phyloP scores from a whole-genome alignment of 2,797 vertebrate species.

The Melanogrammus aeglefinus region DNA sequence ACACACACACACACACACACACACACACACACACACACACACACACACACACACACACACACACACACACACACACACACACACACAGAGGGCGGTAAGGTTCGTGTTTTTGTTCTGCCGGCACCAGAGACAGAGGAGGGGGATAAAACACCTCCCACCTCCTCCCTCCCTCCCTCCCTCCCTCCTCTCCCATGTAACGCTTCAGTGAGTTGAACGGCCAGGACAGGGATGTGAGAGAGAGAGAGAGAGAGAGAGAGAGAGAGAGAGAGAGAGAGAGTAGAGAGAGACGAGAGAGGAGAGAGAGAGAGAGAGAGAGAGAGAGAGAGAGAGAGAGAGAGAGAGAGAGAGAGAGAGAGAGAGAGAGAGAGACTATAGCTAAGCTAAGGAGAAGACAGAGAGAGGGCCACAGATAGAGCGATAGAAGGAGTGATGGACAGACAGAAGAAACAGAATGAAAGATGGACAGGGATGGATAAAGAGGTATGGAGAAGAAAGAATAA shows the following conservation, averaged over 20 bases:
- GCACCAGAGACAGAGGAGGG: slow-evolving; percentile 70
- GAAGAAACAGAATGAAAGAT: slow-evolving; percentile 54
- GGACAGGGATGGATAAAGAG: slow-evolving; percentile 48
- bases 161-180: slow-evolving; percentile 53
- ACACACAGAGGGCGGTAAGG: slow-evolving; percentile 57
- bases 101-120: slow-evolving; percentile 72
- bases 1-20: slow-evolving; percentile 34
- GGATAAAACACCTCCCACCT: slow-evolving; percentile 70
- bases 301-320: slow-evolving; percentile 52
- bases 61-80: slow-evolving; percentile 41
- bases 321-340: slow-evolving; percentile 57
- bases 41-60: slow-evolving; percentile 38
- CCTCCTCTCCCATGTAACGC: slow-evolving; percentile 64
- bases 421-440: slow-evolving; percentile 32
- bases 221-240: slow-evolving; percentile 59
- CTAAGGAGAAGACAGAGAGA: slow-evolving; percentile 47
- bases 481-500: slow-evolving; percentile 41
- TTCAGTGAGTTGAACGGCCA: slow-evolving; percentile 76
- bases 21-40: slow-evolving; percentile 38
- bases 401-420: slow-evolving; percentile 53
- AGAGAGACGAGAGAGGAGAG: slow-evolving; percentile 51
- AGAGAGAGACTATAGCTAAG: slow-evolving; percentile 47
- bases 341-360: slow-evolving; percentile 52
- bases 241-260: slow-evolving; percentile 51
- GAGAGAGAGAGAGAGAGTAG: slow-evolving; percentile 59